A percentile compares a stretch with the other conserved stretches of the same genome.
Evolutionary conservation across 2,113 vertebrate genomes (phyloP).

Genomic region (Talpa occidentalis): DNA sequence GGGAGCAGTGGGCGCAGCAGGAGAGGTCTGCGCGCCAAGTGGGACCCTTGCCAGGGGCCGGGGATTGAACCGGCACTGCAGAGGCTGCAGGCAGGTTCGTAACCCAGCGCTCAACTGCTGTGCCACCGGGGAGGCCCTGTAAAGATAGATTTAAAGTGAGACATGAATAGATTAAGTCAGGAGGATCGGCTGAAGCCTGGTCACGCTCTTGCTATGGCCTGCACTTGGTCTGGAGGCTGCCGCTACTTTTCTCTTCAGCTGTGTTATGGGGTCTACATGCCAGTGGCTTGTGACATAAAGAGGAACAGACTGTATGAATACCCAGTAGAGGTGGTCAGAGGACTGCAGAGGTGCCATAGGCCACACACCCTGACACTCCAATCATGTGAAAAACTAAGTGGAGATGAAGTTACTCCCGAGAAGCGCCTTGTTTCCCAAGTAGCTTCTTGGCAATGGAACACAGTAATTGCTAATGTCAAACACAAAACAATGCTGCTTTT

Average conservation of each 20-base stretch:
- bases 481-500: neutral
- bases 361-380: too few relatives aligned
- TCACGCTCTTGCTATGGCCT: neutral
- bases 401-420: neutral
- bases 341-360: neutral
- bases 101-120: too few relatives aligned
- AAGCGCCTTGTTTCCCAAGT: neutral
- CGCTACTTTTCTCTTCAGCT: neutral
- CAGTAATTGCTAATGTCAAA: neutral
- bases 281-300: neutral
- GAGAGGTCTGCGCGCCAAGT: too few relatives aligned
- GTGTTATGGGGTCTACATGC: neutral
- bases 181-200: neutral
- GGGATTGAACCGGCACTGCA: too few relatives aligned
- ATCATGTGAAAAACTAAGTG: neutral
- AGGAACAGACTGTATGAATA: neutral
- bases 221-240: neutral
- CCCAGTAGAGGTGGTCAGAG: rapidly evolving
- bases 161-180: neutral
- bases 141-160: neutral
- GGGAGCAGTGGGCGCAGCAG: too few relatives aligned
- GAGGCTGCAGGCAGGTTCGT: too few relatives aligned
- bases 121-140: too few relatives aligned
- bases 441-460: neutral
- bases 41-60: too few relatives aligned